Base-by-base conservation (phyloP, 2,113 vertebrate species). In the Labeo rohita region DNA sequence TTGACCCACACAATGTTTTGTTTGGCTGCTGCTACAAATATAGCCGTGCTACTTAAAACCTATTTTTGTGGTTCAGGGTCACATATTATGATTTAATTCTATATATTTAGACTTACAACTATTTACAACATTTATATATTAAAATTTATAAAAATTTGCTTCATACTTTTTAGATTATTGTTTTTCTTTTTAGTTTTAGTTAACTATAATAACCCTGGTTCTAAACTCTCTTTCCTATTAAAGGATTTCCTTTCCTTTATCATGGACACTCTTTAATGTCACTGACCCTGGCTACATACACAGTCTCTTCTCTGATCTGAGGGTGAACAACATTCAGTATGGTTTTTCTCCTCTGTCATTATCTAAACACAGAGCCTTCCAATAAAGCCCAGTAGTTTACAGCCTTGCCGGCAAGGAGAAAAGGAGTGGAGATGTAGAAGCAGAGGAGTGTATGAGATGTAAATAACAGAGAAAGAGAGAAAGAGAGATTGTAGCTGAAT, bases 401-500 rank as follows among this genome's bases (percentile, higher is more conserved):
- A 54, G 81, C 49, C 61, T 65, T 54, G 39, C 82, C 56, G 2
- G 50, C 54, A 15, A 47, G 15, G 13, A 15, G 54, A 63, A 63
- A 80, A 63, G 7, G 54, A 16, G 79, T 6, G 23, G 23, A 9
- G 61, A 47, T 4, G 8, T n/a, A 10, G 61, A 43, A 72, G 7
- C 13, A 54, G 18, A 18, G 18, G 23, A 52, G 65, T 50, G 6
- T 54, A n/a, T 13, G n/a, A 54, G 28, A 72, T 70, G 59, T 49
- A 23, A 21, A 39, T 81, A 61, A 45, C 74, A 36, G 10, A 23
- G 15, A 8, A 8, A 34, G 56, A 49, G 49, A 59, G 84, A 70
- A 21, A 6, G 70, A 88, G 66, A 49, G 80, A 74, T 66, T 76
- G 80, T 83, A 83, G 65, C 21, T 76, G 72, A 77, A 73, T 83